These are phyloP conservation scores for Corydoras sp. DNA, from an alignment of 2,113 vertebrate species.

Conservation along the genomic window DNA sequence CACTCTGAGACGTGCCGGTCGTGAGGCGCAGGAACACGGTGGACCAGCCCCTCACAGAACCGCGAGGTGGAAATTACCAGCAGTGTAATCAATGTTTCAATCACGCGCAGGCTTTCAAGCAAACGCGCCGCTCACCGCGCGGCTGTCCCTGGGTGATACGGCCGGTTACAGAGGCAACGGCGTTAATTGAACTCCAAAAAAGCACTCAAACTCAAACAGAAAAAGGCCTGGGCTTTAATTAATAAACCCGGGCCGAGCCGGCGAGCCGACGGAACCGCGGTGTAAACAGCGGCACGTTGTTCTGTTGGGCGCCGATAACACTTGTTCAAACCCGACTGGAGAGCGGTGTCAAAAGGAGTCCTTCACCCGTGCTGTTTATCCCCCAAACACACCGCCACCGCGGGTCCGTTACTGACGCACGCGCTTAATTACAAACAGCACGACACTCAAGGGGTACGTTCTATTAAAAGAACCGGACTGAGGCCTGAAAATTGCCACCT, in stretches of 20 bases:
- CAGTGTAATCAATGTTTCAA: conserved; percentile 32
- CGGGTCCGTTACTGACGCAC: conserved; percentile 8
- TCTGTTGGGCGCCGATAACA: conserved; percentile 38
- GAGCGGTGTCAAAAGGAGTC: conserved; percentile 34
- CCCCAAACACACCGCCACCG: background rate
- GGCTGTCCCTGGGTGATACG: conserved; percentile 32
- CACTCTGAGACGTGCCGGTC: too few relatives aligned
- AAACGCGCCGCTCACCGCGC: conserved; percentile 26
- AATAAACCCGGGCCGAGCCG: conserved; percentile 23
- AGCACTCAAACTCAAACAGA: conserved; percentile 27
- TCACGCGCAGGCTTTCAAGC: conserved; percentile 12
- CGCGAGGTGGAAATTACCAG: conserved; percentile 15
- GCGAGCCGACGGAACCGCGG: conserved; percentile 20
- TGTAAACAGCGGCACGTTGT: conserved; percentile 36
- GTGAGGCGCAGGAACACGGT: too few relatives aligned
- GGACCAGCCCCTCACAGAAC: too few relatives aligned
- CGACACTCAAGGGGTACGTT: conserved; percentile 32
- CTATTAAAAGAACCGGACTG: background rate
- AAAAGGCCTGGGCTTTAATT: conserved; percentile 29
- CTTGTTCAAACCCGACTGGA: conserved; percentile 42
- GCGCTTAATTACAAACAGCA: conserved; percentile 45
- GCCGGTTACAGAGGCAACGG: conserved; percentile 7
- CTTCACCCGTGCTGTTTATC: conserved; percentile 7
- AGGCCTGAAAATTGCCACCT: background rate
- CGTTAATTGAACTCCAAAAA: conserved; percentile 20